phyloP scores from a whole-genome alignment of 2,888 invertebrate genomes.

The Gryllus longicercus region DNA sequence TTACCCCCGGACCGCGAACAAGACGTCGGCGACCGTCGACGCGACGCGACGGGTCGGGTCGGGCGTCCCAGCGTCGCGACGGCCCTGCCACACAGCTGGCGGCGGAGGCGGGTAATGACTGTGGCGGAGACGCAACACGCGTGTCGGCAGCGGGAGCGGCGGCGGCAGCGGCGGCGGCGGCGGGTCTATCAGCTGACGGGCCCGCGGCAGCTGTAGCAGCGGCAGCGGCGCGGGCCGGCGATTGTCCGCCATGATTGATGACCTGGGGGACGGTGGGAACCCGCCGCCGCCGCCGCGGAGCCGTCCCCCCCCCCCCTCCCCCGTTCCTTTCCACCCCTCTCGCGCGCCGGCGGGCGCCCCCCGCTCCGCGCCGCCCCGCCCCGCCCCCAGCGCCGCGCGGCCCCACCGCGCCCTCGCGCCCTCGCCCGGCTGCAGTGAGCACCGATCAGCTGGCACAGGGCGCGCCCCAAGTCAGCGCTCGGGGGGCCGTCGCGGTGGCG shows the following conservation, averaged over 20 bases:
- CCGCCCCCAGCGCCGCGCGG: no score
- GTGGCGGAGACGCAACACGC: no score
- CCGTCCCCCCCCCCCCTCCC: background rate
- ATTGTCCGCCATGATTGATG: background rate
- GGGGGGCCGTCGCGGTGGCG: no score
- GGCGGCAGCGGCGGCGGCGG: no score
- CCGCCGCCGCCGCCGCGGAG: background rate
- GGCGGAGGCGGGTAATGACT: conserved; percentile 34
- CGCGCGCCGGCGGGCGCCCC: no score
- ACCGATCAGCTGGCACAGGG: no score
- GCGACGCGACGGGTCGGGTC: conserved; percentile 40
- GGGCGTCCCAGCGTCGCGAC: conserved; percentile 43
- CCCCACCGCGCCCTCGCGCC: no score
- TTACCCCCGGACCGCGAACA: conserved; percentile 31
- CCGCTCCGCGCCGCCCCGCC: no score
- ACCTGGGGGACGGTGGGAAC: background rate
- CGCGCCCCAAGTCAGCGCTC: no score
- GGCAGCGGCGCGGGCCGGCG: background rate
- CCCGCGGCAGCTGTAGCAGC: conserved; percentile 12
- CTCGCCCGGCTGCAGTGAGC: no score
- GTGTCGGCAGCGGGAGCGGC: no score
- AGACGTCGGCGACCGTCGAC: conserved; percentile 41
- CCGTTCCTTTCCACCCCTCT: no score
- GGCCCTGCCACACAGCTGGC: conserved; percentile 46
- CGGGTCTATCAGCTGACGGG: conserved; percentile 11